Conservation (phyloP, 2,113 vertebrate genomes). For the Desmodus rotundus region DNA sequence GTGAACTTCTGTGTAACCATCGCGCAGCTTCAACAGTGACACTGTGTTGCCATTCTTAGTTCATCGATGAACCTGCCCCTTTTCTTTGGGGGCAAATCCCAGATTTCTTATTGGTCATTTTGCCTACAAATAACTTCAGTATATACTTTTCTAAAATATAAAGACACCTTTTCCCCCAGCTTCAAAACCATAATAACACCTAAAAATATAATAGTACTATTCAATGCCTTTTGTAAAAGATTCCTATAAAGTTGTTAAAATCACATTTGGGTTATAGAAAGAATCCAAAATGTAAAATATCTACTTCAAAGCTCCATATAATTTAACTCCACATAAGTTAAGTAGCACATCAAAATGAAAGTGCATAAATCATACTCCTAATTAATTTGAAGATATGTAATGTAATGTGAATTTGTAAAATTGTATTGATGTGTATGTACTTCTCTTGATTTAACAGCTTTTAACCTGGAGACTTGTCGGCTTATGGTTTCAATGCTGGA, state of each 20-base stretch:
- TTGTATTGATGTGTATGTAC: not conserved
- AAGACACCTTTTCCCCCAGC: not conserved
- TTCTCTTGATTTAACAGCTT: constrained; percentile 84
- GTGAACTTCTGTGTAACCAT: not conserved
- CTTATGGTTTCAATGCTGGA: constrained; percentile 98
- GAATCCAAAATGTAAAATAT: not conserved
- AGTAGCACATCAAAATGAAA: not conserved
- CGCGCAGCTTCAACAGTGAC: not conserved
- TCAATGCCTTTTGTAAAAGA: not conserved
- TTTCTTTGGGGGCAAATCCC: not conserved
- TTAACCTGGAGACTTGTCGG: constrained; percentile 94
- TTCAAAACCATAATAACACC: not conserved
- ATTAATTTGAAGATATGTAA: constrained; percentile 3
- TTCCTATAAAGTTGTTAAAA: not conserved
- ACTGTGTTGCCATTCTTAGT: not conserved
- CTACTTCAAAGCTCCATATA: not conserved
- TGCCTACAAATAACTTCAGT: not conserved
- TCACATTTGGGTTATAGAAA: not conserved
- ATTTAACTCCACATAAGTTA: not conserved
- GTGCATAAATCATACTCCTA: not conserved
- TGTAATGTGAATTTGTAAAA: not conserved
- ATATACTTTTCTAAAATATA: not conserved
- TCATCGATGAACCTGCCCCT: not conserved
- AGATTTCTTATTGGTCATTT: not conserved
- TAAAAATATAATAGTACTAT: not conserved